These are phyloP conservation scores for Metridium senile DNA, from an alignment of 92 coral and sea anemone species.

Conservation along the genomic window DNA sequence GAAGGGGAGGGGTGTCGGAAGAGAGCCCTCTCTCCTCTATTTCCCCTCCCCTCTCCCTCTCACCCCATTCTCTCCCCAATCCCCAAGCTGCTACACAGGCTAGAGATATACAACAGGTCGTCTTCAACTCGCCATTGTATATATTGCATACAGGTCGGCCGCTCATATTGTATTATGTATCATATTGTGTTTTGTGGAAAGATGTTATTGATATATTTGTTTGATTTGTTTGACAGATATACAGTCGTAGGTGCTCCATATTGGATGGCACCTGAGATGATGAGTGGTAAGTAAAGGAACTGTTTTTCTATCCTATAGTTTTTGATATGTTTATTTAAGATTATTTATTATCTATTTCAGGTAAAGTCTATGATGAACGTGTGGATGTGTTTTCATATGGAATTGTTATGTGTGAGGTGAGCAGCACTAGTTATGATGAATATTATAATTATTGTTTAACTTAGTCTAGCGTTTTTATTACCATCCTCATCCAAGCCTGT, in stretches of 20 bases:
- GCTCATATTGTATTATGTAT: no score
- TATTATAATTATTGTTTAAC: background rate
- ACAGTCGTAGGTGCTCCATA: slow-evolving; percentile 95
- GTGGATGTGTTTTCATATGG: slow-evolving; percentile 97
- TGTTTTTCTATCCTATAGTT: background rate
- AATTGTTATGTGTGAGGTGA: slow-evolving; percentile 91
- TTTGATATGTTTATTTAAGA: background rate
- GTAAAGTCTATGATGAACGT: slow-evolving; percentile 71
- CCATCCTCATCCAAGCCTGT: background rate
- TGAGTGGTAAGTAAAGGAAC: slow-evolving; percentile 51
- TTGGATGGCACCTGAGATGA: slow-evolving; percentile 99
- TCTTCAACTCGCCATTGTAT: no score
- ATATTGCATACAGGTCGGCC: no score
- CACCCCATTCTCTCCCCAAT: no score
- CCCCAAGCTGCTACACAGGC: no score
- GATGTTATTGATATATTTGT: no score
- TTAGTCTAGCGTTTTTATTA: background rate
- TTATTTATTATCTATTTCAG: background rate
- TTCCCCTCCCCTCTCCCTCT: no score
- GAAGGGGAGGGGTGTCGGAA: no score
- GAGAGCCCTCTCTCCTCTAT: no score
- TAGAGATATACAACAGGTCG: no score
- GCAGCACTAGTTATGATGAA: background rate
- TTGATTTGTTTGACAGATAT: slow-evolving; percentile 58
- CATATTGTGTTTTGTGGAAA: no score